A percentile compares a stretch with the other conserved stretches of the same genome.
phyloP scores from a whole-genome alignment of 1,140 invertebrate genomes.

The Chlorops oryzae region DNA sequence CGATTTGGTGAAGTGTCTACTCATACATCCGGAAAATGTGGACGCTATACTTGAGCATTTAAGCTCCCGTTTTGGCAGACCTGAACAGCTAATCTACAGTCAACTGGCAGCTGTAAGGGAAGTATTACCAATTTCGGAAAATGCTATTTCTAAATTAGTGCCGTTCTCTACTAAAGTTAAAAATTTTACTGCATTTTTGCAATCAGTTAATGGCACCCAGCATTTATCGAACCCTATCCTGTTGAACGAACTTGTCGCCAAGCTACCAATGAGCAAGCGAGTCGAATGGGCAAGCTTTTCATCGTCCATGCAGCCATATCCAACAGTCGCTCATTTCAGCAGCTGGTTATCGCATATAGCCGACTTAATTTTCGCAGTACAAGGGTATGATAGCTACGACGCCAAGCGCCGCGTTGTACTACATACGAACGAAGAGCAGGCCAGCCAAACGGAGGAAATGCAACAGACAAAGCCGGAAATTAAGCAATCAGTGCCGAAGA shows the following conservation, averaged over 20 bases:
- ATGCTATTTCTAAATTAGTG: slow-evolving; percentile 4
- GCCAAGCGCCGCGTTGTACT: neutral
- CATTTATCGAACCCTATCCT: slow-evolving; percentile 1
- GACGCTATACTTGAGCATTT: slow-evolving; percentile 7
- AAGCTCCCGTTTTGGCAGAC: slow-evolving; percentile 8
- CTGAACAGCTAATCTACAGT: slow-evolving; percentile 6
- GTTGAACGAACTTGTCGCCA: slow-evolving; percentile 4
- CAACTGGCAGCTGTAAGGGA: slow-evolving; percentile 6
- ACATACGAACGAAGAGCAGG: neutral
- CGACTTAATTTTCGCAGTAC: slow-evolving; percentile 1
- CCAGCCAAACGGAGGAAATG: too few relatives aligned
- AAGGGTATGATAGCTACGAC: neutral
- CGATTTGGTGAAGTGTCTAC: slow-evolving; percentile 1
- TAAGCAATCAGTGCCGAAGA: neutral
- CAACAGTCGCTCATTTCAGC: slow-evolving; percentile 4
- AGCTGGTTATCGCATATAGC: neutral
- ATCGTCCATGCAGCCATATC: slow-evolving; percentile 2
- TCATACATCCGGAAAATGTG: slow-evolving; percentile 12
- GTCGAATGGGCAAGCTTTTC: slow-evolving; percentile 10
- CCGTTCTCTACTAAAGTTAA: slow-evolving; percentile 3
- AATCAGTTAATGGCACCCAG: slow-evolving; percentile 9
- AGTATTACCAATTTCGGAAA: slow-evolving; percentile 10
- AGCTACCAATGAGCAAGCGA: slow-evolving; percentile 8
- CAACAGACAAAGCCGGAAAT: too few relatives aligned
- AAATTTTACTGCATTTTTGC: slow-evolving; percentile 4